These are phyloP conservation scores for Epinephelus fuscoguttatus DNA, from an alignment of 2,113 vertebrate species.

Conservation along the genomic window DNA sequence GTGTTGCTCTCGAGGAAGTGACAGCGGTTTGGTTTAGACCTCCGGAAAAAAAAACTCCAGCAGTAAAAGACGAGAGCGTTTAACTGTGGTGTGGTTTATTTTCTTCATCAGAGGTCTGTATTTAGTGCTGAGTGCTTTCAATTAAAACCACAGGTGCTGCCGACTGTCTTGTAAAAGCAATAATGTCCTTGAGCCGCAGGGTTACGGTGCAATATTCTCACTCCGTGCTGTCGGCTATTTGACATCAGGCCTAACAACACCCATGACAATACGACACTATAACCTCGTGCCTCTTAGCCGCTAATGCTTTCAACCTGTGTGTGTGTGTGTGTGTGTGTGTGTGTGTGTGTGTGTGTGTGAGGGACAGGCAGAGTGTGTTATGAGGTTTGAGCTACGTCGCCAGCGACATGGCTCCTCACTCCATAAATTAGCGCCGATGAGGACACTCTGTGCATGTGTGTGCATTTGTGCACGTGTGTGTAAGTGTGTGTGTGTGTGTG, in stretches of 20 bases:
- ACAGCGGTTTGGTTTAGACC: neutral
- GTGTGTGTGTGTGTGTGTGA: slow-evolving; percentile 18
- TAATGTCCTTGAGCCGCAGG: slow-evolving; percentile 52
- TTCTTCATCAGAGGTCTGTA: slow-evolving; percentile 17
- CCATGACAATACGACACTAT: slow-evolving; percentile 48
- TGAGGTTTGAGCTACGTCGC: slow-evolving; percentile 31
- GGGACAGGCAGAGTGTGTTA: neutral
- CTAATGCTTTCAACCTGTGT: slow-evolving; percentile 14
- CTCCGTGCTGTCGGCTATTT: slow-evolving; percentile 39
- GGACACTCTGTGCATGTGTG: slow-evolving; percentile 46
- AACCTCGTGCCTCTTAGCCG: slow-evolving; percentile 36
- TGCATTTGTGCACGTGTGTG: slow-evolving; percentile 16
- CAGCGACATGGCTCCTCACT: slow-evolving; percentile 52
- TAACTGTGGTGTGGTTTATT: neutral
- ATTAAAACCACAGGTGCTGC: slow-evolving; percentile 56
- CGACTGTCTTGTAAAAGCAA: slow-evolving; percentile 45
- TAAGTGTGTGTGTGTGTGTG: neutral
- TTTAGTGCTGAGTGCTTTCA: slow-evolving; percentile 57
- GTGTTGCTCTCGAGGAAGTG: neutral
- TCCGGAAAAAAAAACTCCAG: slow-evolving; percentile 4
- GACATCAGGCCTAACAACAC: slow-evolving; percentile 57
- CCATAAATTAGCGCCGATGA: slow-evolving; percentile 70
- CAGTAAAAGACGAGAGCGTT: neutral
- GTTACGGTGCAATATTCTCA: slow-evolving; percentile 47
- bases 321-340: slow-evolving; percentile 23